These are phyloP conservation scores for Peromyscus maniculatus DNA, from an alignment of 2,113 vertebrate genomes.

Conservation along the genomic window DNA sequence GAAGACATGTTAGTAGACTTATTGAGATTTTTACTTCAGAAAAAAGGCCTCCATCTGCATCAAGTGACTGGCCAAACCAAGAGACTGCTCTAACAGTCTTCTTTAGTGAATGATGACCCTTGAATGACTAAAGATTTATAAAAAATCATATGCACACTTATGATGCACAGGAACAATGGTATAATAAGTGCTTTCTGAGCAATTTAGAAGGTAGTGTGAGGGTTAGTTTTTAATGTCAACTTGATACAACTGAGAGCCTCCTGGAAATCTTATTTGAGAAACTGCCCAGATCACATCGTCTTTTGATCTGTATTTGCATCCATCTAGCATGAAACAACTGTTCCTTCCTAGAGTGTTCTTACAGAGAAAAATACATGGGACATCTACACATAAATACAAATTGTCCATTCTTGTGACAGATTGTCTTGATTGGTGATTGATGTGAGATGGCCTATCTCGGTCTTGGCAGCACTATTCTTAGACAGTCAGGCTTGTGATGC, in stretches of 20 bases:
- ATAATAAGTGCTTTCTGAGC: not conserved
- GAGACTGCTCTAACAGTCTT: not conserved
- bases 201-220: not conserved
- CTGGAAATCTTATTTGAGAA: not conserved
- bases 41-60: not conserved
- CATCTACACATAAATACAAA: too few species aligned
- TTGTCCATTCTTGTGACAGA: not conserved
- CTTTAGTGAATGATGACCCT: not conserved
- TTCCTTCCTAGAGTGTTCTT: not conserved
- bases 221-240: not conserved
- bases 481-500: not conserved
- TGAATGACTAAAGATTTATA: not conserved
- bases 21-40: not conserved
- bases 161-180: not conserved
- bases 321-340: not conserved
- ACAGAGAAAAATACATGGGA: not conserved
- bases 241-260: too few species aligned
- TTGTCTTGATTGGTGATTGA: not conserved
- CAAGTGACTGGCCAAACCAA: too few species aligned
- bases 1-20: not conserved
- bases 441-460: not conserved
- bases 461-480: not conserved
- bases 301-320: not conserved
- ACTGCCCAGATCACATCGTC: not conserved
- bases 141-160: not conserved